These are phyloP conservation scores for Ditylenchus weischeri DNA, from an alignment of 2,888 invertebrate species.

Conservation along the genomic window DNA sequence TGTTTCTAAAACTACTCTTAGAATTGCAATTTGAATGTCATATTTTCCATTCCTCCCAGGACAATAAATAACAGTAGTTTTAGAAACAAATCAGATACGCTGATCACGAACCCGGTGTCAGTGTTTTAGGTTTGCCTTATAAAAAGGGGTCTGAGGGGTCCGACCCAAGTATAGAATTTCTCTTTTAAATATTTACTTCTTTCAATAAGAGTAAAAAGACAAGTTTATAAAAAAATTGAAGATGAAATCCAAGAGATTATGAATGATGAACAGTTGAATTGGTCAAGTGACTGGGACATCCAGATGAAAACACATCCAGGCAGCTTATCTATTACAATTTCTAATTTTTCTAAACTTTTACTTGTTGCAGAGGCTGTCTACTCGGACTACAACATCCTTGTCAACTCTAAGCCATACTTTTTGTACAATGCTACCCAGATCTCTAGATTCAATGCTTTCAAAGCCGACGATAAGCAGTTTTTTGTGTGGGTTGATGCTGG, in stretches of 20 bases:
- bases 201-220: too few relatives aligned
- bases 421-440: constrained; percentile 52
- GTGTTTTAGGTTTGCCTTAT: too few relatives aligned
- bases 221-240: too few relatives aligned
- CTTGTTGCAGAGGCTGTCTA: constrained; percentile 51
- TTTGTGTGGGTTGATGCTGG: constrained; percentile 60
- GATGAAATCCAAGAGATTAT: constrained; percentile 52
- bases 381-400: constrained; percentile 59
- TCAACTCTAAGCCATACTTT: constrained; percentile 59
- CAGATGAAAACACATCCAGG: constrained; percentile 55
- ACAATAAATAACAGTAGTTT: too few relatives aligned
- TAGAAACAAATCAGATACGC: too few relatives aligned
- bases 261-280: constrained; percentile 43
- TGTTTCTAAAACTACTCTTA: too few relatives aligned
- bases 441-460: constrained; percentile 21
- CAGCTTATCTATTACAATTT: background rate
- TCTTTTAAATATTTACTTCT: too few relatives aligned
- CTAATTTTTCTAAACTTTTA: background rate
- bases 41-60: too few relatives aligned
- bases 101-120: too few relatives aligned
- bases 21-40: too few relatives aligned
- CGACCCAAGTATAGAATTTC: too few relatives aligned
- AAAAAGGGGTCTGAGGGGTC: too few relatives aligned
- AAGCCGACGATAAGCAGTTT: constrained; percentile 29
- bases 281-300: constrained; percentile 43